These are phyloP conservation scores for Pemphigus obesinymphae DNA, from an alignment of 1,140 invertebrate species.

Conservation along the genomic window DNA sequence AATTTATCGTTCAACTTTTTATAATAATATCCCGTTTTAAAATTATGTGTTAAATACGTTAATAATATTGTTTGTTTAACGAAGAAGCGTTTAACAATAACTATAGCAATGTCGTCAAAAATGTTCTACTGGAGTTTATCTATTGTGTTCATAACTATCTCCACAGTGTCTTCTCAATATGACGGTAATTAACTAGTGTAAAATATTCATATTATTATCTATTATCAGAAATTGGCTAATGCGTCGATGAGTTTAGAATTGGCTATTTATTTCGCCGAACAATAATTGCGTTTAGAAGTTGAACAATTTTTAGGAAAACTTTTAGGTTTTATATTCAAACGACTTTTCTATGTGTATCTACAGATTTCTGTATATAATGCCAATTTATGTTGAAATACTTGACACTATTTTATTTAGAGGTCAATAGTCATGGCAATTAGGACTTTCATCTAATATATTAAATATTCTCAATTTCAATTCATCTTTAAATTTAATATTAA, in stretches of 20 bases:
- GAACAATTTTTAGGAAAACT: not conserved
- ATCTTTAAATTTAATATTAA: too few relatives aligned
- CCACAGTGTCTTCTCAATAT: not conserved
- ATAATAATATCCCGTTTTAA: too few relatives aligned
- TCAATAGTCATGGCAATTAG: not conserved
- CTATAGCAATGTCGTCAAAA: not conserved
- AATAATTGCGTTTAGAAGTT: not conserved
- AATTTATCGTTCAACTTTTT: too few relatives aligned
- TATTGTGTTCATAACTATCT: not conserved
- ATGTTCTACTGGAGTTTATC: not conserved
- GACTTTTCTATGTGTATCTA: not conserved
- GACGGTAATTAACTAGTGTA: slow-evolving; percentile 30
- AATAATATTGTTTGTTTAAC: not conserved
- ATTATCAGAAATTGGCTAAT: not conserved
- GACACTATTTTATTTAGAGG: slow-evolving; percentile 16
- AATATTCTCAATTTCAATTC: too few relatives aligned
- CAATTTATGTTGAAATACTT: not conserved
- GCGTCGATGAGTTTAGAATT: not conserved
- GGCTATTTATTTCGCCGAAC: not conserved
- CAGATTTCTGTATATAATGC: not conserved
- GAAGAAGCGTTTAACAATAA: not conserved
- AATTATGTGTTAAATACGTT: not conserved
- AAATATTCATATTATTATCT: not conserved
- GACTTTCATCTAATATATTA: not conserved
- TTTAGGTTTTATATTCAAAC: not conserved